Evolutionary conservation across 2,888 invertebrate genomes (phyloP).

Genomic region (Seira ritae): DNA sequence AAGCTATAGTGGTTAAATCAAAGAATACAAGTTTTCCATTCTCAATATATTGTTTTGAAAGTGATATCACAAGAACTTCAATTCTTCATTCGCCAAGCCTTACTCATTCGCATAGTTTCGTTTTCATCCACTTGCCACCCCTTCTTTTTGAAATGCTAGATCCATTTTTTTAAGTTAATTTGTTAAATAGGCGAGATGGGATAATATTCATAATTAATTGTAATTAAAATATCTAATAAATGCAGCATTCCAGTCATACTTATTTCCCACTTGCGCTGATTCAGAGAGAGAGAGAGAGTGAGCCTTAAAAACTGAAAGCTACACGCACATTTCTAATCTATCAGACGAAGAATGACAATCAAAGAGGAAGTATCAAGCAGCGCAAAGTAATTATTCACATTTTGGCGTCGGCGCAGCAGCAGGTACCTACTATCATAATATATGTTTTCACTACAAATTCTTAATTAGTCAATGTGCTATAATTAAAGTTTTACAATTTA

Average conservation of each 20-base stretch:
- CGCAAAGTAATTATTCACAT: background rate
- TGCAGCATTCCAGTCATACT: no score
- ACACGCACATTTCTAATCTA: no score
- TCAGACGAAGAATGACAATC: no score
- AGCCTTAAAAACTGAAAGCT: no score
- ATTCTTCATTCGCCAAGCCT: background rate
- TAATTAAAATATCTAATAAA: no score
- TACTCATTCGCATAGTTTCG: background rate
- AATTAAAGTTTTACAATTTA: background rate
- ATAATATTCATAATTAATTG: no score
- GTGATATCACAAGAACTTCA: background rate
- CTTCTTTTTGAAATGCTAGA: no score
- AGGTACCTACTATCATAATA: background rate
- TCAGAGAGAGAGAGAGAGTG: no score
- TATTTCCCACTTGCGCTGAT: no score
- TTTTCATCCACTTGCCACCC: background rate
- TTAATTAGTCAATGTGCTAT: background rate
- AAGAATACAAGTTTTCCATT: conserved; percentile 11
- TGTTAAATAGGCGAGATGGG: no score
- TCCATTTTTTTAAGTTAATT: no score
- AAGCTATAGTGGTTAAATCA: background rate
- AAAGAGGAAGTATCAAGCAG: no score
- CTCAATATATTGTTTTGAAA: background rate
- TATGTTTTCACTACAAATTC: background rate
- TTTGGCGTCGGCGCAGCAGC: background rate